Conservation (phyloP, 1,140 invertebrate genomes). For the Asobara japonica region DNA sequence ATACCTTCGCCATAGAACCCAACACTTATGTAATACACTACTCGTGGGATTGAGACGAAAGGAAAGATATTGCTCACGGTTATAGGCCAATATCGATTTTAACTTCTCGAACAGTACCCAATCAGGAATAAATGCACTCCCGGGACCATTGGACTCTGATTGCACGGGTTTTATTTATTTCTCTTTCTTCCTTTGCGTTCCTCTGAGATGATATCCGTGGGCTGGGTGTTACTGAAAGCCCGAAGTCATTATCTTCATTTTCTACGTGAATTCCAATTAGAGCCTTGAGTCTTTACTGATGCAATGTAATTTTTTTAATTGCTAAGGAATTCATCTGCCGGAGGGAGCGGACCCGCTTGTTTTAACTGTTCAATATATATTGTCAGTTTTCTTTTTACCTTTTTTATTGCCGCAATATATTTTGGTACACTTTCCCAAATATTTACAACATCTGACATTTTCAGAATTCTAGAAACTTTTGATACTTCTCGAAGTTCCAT, state of each 20-base stretch:
- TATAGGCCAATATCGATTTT: constrained; percentile 17
- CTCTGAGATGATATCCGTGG: background rate
- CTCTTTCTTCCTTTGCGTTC: background rate
- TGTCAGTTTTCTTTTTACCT: too few species aligned
- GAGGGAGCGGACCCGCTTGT: too few species aligned
- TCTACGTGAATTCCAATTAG: background rate
- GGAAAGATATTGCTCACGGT: background rate
- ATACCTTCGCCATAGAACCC: background rate
- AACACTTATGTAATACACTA: background rate
- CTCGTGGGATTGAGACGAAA: background rate
- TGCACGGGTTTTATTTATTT: background rate
- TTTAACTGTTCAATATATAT: too few species aligned
- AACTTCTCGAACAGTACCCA: background rate
- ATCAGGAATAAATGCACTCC: constrained; percentile 7
- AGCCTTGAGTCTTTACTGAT: background rate
- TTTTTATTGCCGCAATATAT: too few species aligned
- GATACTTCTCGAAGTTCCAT: too few species aligned
- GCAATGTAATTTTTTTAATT: background rate
- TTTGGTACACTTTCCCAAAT: too few species aligned
- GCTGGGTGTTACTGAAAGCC: background rate
- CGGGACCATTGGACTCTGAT: background rate
- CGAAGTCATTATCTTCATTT: background rate
- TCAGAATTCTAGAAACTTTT: too few species aligned
- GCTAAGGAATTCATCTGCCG: too few species aligned
- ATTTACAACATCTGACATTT: too few species aligned